These are phyloP conservation scores for Drosophila malerkotliana DNA, from an alignment of 1,140 invertebrate species.

Conservation along the genomic window DNA sequence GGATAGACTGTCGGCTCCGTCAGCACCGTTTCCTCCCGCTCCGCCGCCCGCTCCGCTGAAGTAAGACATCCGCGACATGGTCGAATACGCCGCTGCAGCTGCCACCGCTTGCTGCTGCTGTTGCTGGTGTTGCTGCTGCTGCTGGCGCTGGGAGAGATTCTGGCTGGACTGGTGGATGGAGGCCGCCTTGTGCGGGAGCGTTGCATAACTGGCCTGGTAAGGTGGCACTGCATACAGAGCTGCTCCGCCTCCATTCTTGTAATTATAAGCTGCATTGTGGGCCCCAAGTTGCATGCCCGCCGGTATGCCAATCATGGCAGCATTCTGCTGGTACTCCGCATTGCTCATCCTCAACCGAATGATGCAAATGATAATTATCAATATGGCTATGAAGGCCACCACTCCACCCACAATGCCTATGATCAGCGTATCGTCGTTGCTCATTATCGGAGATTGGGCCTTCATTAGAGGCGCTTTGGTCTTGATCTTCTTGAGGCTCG, in stretches of 20 bases:
- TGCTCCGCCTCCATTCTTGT: slow-evolving; percentile 84
- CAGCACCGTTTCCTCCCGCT: slow-evolving; percentile 28
- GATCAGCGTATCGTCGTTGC: slow-evolving; percentile 95
- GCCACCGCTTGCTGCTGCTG: slow-evolving; percentile 84
- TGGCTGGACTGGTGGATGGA: slow-evolving; percentile 83
- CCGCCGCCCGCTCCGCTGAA: slow-evolving; percentile 68
- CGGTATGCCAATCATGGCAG: slow-evolving; percentile 86
- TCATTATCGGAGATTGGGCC: slow-evolving; percentile 86
- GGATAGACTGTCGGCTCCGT: slow-evolving; percentile 64
- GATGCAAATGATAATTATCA: slow-evolving; percentile 95
- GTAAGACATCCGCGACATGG: slow-evolving; percentile 82
- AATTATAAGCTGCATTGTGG: slow-evolving; percentile 84
- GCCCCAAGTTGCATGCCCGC: slow-evolving; percentile 84
- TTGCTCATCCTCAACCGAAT: slow-evolving; percentile 89
- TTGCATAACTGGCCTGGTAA: slow-evolving; percentile 85
- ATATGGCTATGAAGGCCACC: slow-evolving; percentile 93
- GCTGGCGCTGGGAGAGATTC: slow-evolving; percentile 85
- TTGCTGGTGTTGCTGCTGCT: slow-evolving; percentile 81
- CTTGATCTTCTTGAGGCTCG: slow-evolving; percentile 85
- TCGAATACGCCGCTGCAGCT: slow-evolving; percentile 81
- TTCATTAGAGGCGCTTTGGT: slow-evolving; percentile 86
- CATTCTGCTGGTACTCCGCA: slow-evolving; percentile 88
- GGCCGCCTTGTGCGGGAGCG: slow-evolving; percentile 87
- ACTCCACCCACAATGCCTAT: slow-evolving; percentile 96
- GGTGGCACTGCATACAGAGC: slow-evolving; percentile 85